These are phyloP conservation scores for Caenorhabditis becei DNA, from an alignment of 2,888 invertebrate species.

Conservation along the genomic window DNA sequence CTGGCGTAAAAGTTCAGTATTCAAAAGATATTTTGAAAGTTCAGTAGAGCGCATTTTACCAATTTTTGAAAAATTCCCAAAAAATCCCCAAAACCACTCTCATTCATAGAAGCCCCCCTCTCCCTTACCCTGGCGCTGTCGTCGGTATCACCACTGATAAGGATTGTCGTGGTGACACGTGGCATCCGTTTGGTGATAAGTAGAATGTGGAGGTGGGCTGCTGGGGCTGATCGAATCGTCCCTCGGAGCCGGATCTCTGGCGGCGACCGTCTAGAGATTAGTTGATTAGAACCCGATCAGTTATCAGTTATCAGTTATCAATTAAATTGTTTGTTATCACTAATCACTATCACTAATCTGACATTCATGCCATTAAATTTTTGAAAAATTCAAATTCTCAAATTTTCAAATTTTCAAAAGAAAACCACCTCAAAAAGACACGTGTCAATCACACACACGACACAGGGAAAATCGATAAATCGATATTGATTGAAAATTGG, in stretches of 20 bases:
- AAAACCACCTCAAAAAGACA: constrained; percentile 23
- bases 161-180: constrained; percentile 43
- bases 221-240: constrained; percentile 35
- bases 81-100: neutral
- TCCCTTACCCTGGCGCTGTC: constrained; percentile 45
- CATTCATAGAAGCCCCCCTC: too few relatives aligned
- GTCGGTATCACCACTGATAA: constrained; percentile 53
- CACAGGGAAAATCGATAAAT: neutral
- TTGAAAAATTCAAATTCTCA: neutral
- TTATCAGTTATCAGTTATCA: too few relatives aligned
- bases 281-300: neutral
- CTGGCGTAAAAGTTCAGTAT: too few relatives aligned
- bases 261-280: constrained; percentile 45
- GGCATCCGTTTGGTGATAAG: constrained; percentile 33
- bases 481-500: constrained; percentile 17
- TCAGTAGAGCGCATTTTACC: too few relatives aligned
- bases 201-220: constrained; percentile 42
- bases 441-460: constrained; percentile 16
- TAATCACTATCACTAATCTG: too few relatives aligned
- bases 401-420: constrained; percentile 1
- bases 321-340: too few relatives aligned
- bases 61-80: neutral
- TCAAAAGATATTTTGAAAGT: too few relatives aligned
- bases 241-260: constrained; percentile 52
- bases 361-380: neutral